Evolutionary conservation across 2,888 invertebrate genomes (phyloP), one percentile per base, ranked within the genome.

Genomic region (Drosophila paramelanica): DNA sequence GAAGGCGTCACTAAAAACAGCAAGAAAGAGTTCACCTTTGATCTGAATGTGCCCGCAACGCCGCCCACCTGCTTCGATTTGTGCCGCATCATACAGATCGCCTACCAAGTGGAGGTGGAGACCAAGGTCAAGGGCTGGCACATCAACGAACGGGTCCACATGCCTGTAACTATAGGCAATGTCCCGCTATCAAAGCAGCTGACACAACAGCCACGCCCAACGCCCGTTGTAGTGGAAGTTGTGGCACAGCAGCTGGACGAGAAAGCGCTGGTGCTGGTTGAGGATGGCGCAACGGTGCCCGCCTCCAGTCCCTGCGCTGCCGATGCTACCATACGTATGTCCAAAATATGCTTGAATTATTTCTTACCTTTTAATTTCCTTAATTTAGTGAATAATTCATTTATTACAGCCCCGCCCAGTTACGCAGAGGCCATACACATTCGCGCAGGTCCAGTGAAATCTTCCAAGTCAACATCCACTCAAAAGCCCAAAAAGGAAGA

Each of bases 131-230:
- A 81, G 20, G 88, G 89, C 7, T 73, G 83, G 41, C 90, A 90
- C 71, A 41, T 66, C 1, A 88, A 89, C 70, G 82, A 89, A 10
- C 55, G 71, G 0, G 67, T 90, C 0, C 77, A 73, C 1, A 75
- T 90, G 42, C 92, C 92, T 0, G 77, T 92, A 0, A 91, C 90
- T 10, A 91, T 93, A 45, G 93, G 92, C 10, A 91, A 90, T 70
- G 86, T 92, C 1, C 92, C 93, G 0, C 62, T 83, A 3, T 62
- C 64, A 2, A 41, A 36, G 4, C 60, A 67, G 6, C 67, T 51
- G 14, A 71, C 67, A 31, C 65, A 70, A 39, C 80, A 77, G 50
- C 71, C 66, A 3, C 73, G 51, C 1, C n/a, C 25, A 23, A 38
- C 42, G n/a, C 45, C 67, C 4, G 42, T 66, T 1, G 77, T 76